These are phyloP conservation scores for Adela reaumurella DNA, from an alignment of 2,888 invertebrate species.

Conservation along the genomic window DNA sequence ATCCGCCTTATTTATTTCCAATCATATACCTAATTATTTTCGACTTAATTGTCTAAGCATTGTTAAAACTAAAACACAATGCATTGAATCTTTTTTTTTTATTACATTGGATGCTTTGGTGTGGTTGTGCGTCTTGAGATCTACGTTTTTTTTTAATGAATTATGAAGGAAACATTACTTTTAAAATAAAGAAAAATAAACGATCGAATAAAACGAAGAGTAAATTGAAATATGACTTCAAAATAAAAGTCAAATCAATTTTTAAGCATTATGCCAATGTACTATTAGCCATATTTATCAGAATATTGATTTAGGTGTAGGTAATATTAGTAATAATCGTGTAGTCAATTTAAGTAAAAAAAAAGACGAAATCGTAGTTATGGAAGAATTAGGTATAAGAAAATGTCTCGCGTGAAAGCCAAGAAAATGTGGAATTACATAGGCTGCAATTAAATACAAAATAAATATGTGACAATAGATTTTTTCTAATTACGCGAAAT, in stretches of 20 bases:
- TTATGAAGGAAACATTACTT: constrained; percentile 2
- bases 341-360: background rate
- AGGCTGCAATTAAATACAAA: too few species aligned
- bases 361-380: background rate
- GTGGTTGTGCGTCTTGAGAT: background rate
- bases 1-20: too few species aligned
- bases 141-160: constrained; percentile 13
- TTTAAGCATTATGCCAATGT: background rate
- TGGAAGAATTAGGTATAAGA: background rate
- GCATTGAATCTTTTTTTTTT: background rate
- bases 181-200: too few species aligned
- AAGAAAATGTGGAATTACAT: background rate
- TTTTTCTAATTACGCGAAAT: too few species aligned
- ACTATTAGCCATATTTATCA: background rate
- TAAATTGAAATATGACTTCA: too few species aligned
- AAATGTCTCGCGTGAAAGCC: background rate
- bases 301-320: background rate
- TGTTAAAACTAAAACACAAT: background rate
- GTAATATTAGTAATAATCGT: background rate
- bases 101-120: background rate
- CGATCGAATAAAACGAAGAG: too few species aligned
- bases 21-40: too few species aligned
- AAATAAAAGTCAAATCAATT: too few species aligned
- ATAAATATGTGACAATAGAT: too few species aligned
- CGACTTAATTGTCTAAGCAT: too few species aligned